Evolutionary conservation across 2,113 vertebrate species (phyloP).

Genomic region (Hemibagrus wyckioides): DNA sequence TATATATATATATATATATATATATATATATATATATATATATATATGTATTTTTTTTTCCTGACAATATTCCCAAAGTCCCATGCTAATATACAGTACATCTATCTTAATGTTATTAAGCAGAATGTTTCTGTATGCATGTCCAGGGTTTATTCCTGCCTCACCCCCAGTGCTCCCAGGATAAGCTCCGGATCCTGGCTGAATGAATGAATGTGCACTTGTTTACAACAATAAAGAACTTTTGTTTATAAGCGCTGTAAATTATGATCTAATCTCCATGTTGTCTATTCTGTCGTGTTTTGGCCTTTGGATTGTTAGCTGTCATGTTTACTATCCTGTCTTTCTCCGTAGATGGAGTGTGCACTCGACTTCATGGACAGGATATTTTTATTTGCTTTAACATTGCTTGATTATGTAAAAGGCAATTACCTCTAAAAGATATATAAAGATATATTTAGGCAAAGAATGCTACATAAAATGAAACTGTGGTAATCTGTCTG

Average conservation of each 20-base stretch:
- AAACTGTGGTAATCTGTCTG: background rate
- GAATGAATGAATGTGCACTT: background rate
- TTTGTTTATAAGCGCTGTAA: background rate
- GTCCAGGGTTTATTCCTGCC: background rate
- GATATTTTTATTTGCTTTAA: background rate
- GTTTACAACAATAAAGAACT: background rate
- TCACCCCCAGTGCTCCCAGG: background rate
- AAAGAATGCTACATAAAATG: background rate
- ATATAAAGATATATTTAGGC: background rate
- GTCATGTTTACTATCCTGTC: slow-evolving; percentile 6
- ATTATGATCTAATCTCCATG: background rate
- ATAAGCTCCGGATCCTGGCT: background rate
- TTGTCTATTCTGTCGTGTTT: background rate
- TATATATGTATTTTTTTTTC: no score
- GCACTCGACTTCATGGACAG: background rate
- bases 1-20: no score
- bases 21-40: no score
- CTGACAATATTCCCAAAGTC: background rate
- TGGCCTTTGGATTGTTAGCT: background rate
- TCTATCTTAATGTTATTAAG: background rate
- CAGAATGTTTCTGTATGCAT: background rate
- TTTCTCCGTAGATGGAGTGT: background rate
- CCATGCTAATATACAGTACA: background rate
- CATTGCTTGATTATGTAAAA: background rate
- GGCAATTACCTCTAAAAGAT: background rate